A percentile compares a stretch with the other conserved stretches of the same genome.
These are phyloP conservation scores for Chloroceryle aenea DNA, from an alignment of 2,113 vertebrate species.

Conservation along the genomic window DNA sequence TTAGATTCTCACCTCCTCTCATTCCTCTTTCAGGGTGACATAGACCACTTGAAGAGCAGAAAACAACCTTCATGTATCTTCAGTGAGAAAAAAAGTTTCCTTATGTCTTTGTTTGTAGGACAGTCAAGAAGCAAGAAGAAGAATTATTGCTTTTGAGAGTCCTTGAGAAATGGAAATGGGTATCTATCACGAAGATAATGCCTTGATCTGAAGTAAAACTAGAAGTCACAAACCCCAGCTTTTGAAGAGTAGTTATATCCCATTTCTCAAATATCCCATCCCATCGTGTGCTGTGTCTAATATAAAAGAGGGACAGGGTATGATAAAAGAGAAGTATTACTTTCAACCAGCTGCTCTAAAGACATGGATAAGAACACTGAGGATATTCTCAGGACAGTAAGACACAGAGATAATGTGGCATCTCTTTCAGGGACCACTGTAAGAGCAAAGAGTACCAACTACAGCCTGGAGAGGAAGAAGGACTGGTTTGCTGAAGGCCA, in stretches of 20 bases:
- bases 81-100: not conserved
- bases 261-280: not conserved
- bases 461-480: not conserved
- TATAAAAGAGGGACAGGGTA: not conserved
- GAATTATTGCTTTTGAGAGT: not conserved
- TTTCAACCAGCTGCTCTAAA: not conserved
- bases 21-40: not conserved
- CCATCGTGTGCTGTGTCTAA: not conserved
- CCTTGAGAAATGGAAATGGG: not conserved
- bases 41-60: not conserved
- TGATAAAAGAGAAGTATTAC: not conserved
- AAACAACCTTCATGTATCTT: not conserved
- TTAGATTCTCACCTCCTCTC: not conserved
- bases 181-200: not conserved
- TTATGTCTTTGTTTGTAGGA: not conserved
- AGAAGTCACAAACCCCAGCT: not conserved
- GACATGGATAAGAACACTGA: not conserved
- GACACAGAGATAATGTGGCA: not conserved
- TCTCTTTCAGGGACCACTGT: not conserved
- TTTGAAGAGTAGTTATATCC: not conserved
- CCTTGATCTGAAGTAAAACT: not conserved
- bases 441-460: not conserved
- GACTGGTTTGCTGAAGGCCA: not conserved
- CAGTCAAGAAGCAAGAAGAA: not conserved
- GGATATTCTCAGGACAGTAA: not conserved